phyloP scores from a whole-genome alignment of 2,797 vertebrate species.

The Bradypodion ventrale region DNA sequence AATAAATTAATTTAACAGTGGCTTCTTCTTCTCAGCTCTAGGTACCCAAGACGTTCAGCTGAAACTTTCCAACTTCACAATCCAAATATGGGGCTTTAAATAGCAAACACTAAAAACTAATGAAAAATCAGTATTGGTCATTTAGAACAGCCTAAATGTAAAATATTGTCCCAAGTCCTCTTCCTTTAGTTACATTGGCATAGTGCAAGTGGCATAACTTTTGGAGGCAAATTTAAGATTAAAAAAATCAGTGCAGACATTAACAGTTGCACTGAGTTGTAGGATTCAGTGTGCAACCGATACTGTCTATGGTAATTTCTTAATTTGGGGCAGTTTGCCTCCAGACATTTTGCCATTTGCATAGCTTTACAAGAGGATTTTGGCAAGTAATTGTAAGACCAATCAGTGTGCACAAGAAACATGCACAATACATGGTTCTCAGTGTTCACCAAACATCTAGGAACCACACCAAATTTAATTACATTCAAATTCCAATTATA shows the following conservation, averaged over 20 bases:
- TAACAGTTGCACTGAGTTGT: too few species aligned
- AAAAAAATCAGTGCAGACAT: too few species aligned
- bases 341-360: too few species aligned
- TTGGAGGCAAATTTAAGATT: too few species aligned
- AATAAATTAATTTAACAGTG: neutral
- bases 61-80: neutral
- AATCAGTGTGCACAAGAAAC: conserved; percentile 2
- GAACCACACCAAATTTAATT: conserved; percentile 53
- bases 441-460: conserved; percentile 52
- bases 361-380: too few species aligned
- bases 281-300: too few species aligned
- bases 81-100: neutral
- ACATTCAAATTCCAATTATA: conserved; percentile 57
- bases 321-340: too few species aligned
- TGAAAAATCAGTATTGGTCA: neutral
- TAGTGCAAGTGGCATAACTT: too few species aligned
- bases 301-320: too few species aligned
- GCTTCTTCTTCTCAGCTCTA: neutral
- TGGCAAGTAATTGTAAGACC: conserved; percentile 5
- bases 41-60: neutral
- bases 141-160: neutral
- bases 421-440: conserved; percentile 50
- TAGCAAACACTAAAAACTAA: neutral
- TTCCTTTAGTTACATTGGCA: too few species aligned
- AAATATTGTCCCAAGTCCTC: neutral